Evolutionary conservation across 2,113 vertebrate genomes (phyloP).

Genomic region (Tachycineta bicolor): DNA sequence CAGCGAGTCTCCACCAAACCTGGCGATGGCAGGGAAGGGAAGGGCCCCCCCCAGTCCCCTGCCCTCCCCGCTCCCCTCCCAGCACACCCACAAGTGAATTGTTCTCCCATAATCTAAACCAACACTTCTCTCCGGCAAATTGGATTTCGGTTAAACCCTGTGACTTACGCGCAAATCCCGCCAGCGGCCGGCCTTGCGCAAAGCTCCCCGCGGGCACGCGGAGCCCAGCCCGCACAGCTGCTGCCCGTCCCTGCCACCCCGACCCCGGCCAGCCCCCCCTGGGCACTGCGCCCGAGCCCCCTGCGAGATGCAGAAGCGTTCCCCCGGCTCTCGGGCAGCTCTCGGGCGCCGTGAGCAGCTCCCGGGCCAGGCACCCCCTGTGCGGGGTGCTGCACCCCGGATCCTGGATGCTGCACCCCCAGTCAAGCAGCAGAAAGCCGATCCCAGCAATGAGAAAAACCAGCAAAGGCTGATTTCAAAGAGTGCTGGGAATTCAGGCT

Average conservation of each 20-base stretch:
- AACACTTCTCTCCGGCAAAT: conserved; percentile 48
- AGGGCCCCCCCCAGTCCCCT: neutral
- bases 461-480: neutral
- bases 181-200: conserved; percentile 42
- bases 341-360: too few species aligned
- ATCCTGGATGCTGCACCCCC: neutral
- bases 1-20: conserved; percentile 13
- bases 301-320: too few species aligned
- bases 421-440: neutral
- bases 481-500: neutral
- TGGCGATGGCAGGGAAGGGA: neutral
- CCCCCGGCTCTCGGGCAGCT: neutral
- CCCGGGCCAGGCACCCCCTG: too few species aligned
- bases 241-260: neutral
- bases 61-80: neutral
- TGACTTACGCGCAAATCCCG: conserved; percentile 61
- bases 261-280: fast-evolving
- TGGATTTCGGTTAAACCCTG: conserved; percentile 38
- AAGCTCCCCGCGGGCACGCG: conserved; percentile 17
- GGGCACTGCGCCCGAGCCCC: too few species aligned
- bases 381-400: too few species aligned
- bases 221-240: neutral
- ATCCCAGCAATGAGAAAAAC: neutral
- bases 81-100: conserved; percentile 30
- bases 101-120: conserved; percentile 69